These are phyloP conservation scores for Thaumatotibia leucotreta DNA, from an alignment of 1,140 invertebrate species.

Conservation along the genomic window DNA sequence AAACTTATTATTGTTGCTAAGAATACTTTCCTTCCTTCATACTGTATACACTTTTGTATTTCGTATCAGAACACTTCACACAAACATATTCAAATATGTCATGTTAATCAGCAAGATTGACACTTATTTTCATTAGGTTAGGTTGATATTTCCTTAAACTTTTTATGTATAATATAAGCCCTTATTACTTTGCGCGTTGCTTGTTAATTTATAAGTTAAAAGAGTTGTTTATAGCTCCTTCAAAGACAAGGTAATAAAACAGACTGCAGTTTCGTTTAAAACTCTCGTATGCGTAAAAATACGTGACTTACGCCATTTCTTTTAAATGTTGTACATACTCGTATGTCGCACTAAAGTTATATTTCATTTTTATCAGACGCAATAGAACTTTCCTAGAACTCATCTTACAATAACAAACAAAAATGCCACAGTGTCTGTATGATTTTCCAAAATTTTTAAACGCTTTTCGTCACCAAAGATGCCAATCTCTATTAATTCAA, in stretches of 20 bases:
- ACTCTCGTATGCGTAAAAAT: no score
- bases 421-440: no score
- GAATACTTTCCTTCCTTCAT: neutral
- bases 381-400: no score
- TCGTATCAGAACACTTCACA: neutral
- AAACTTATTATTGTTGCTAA: neutral
- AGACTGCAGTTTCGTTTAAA: no score
- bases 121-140: neutral
- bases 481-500: no score
- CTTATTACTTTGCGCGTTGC: neutral
- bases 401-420: no score
- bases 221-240: neutral
- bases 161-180: neutral
- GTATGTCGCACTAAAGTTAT: no score
- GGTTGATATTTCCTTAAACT: neutral
- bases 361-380: no score
- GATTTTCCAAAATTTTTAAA: no score
- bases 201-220: neutral
- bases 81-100: neutral
- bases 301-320: no score
- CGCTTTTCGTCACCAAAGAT: no score
- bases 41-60: neutral
- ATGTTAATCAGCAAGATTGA: neutral
- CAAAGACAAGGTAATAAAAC: neutral
- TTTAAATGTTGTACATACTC: no score